Evolutionary conservation across 30 jellyfish, hydroid and myxozoan genomes (phyloP), one percentile per base, ranked within the genome.

Genomic region (Hydra vulgaris): DNA sequence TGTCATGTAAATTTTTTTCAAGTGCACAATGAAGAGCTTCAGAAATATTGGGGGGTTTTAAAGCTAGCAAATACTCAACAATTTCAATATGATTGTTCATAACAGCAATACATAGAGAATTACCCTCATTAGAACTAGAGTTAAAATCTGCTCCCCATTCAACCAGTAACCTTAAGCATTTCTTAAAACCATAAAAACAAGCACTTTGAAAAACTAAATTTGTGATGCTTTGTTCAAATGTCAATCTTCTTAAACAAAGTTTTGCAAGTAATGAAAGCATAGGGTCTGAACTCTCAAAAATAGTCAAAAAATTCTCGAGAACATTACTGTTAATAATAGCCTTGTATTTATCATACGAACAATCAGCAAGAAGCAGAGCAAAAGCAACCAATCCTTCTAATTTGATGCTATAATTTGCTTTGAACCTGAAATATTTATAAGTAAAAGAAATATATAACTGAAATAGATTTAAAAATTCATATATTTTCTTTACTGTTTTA

Each of bases 131-230:
- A 15, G 87, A 23, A 4, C 94, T 87, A 17, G 90, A 81, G 52
- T 92, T 86, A 7, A 87, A 74, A 78, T 87, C 91, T 0, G 98
- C 98, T 1, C 95, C 98, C 22, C 72, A 84, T 27, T 90, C 71
- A 12, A 92, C 25, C 78, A 92, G 85, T 82, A 84, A 92, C 22
- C 66, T 79, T 0, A 86, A 92, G 21, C 85, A 87, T 23, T 71
- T 83, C n/a, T 69, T 21, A 71, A 27, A 78, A 7, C 88, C 94
- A 40, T 27, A 71, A 7, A 70, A 66, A 21, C 96, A 85, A 17
- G 98, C 96, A 82, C 89, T 72, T 21, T 87, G 94, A 23, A 92
- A 78, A 80, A 87, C 80, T 23, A 52, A 84, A 77, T 92, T 93
- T 67, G 78, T 92, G 78, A 75, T 22, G 22, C 66, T 27, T 53